These are phyloP conservation scores for Caenorhabditis becei DNA, from an alignment of 2,888 invertebrate species.

Conservation along the genomic window DNA sequence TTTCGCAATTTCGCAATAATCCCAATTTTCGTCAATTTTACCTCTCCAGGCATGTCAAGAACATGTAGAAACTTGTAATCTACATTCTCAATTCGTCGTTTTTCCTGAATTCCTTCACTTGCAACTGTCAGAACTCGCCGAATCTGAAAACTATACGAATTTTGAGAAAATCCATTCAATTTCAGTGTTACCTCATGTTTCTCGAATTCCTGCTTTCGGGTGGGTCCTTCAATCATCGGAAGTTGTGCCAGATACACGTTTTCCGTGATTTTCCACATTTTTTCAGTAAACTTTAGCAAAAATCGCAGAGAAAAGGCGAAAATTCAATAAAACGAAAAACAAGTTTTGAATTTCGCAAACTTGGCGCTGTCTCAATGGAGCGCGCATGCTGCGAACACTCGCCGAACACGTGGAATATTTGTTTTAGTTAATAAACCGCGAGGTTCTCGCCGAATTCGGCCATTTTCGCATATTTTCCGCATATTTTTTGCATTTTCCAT, in stretches of 20 bases:
- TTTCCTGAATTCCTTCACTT: constrained; percentile 10
- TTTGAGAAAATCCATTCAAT: neutral
- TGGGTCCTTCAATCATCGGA: constrained; percentile 34
- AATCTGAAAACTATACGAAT: constrained; percentile 29
- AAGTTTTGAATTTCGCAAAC: neutral
- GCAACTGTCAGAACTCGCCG: constrained; percentile 38
- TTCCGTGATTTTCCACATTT: constrained; percentile 55
- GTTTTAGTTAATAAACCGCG: constrained; percentile 1
- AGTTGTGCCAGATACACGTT: constrained; percentile 46
- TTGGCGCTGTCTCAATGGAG: constrained; percentile 21
- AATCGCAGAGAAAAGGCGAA: neutral
- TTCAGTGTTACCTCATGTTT: constrained; percentile 43
- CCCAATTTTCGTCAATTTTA: neutral
- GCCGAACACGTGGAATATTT: constrained; percentile 24
- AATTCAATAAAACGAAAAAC: constrained; percentile 1
- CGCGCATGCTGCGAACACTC: constrained; percentile 28
- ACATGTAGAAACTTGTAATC: constrained; percentile 40
- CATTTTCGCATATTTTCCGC: constrained; percentile 1
- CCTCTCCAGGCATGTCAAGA: constrained; percentile 28
- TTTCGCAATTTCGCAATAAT: neutral
- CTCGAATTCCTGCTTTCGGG: constrained; percentile 10
- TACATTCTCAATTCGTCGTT: constrained; percentile 1
- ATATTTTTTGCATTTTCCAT: neutral
- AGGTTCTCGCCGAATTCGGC: constrained; percentile 5
- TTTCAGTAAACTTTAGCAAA: neutral